A percentile compares a stretch with the other conserved stretches of the same genome.
Conservation (phyloP, 37 sponge, comb jelly and placozoan species). For the Petrosia ficiformis region DNA sequence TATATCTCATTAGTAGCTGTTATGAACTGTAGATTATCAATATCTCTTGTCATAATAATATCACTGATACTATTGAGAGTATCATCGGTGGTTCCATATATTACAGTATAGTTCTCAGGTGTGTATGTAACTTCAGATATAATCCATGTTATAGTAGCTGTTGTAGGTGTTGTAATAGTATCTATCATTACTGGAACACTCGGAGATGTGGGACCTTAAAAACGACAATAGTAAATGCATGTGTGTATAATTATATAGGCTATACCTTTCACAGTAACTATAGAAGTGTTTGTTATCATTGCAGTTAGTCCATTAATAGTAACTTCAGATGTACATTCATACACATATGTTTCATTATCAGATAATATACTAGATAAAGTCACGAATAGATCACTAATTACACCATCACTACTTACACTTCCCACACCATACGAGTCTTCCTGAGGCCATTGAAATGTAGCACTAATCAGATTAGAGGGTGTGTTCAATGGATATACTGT, state of each 20-base stretch:
- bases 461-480: background rate
- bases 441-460: background rate
- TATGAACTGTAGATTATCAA: background rate
- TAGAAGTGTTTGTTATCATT: background rate
- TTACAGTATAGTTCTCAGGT: slow-evolving; percentile 45
- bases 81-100: slow-evolving; percentile 9
- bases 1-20: background rate
- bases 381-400: background rate
- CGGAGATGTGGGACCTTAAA: slow-evolving; percentile 26
- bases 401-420: background rate
- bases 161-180: background rate
- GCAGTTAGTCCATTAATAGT: too few relatives aligned
- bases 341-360: too few relatives aligned
- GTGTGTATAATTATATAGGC: background rate
- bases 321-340: too few relatives aligned
- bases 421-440: background rate
- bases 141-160: slow-evolving; percentile 40
- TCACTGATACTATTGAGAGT: background rate
- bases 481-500: background rate
- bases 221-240: background rate
- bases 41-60: background rate
- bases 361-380: background rate
- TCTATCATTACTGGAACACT: background rate
- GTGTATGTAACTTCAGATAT: slow-evolving; percentile 32
- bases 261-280: slow-evolving; percentile 7